Conservation (phyloP, 1,140 invertebrate species). For the Diabrotica virgifera region DNA sequence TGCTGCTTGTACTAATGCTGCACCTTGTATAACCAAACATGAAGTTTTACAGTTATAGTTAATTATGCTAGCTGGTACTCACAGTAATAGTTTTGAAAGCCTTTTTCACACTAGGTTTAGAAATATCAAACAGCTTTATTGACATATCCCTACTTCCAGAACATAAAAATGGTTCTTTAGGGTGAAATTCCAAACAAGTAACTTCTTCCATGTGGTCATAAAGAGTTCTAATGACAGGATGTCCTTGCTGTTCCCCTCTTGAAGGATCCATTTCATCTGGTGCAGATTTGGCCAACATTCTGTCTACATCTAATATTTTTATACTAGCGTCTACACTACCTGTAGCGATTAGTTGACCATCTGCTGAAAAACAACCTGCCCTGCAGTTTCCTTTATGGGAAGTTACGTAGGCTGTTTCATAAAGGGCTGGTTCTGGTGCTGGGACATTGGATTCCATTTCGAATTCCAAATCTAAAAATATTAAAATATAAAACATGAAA, state of each 20-base stretch:
- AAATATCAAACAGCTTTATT: slow-evolving; percentile 96
- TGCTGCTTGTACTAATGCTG: too few species aligned
- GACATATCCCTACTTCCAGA: slow-evolving; percentile 93
- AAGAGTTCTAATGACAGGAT: slow-evolving; percentile 97
- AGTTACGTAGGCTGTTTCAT: slow-evolving; percentile 98
- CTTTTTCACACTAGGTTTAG: slow-evolving; percentile 97
- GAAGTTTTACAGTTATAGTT: neutral
- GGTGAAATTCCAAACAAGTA: slow-evolving; percentile 95
- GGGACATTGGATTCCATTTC: slow-evolving; percentile 88
- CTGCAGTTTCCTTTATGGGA: slow-evolving; percentile 96
- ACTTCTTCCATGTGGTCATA: slow-evolving; percentile 99
- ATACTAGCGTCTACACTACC: slow-evolving; percentile 98
- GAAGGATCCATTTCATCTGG: slow-evolving; percentile 75
- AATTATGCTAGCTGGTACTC: slow-evolving; percentile 31
- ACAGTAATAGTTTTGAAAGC: slow-evolving; percentile 90
- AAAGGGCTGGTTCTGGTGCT: slow-evolving; percentile 90
- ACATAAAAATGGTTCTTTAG: slow-evolving; percentile 85
- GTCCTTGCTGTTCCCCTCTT: slow-evolving; percentile 81
- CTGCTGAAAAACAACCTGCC: slow-evolving; percentile 89
- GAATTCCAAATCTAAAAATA: slow-evolving; percentile 81
- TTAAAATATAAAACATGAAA: slow-evolving; percentile 1
- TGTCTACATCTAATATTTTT: slow-evolving; percentile 96
- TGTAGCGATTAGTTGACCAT: slow-evolving; percentile 95
- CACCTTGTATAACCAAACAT: neutral
- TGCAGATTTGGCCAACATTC: slow-evolving; percentile 93